These are phyloP conservation scores for Drosophila borborema DNA, from an alignment of 2,888 invertebrate species.

Conservation along the genomic window DNA sequence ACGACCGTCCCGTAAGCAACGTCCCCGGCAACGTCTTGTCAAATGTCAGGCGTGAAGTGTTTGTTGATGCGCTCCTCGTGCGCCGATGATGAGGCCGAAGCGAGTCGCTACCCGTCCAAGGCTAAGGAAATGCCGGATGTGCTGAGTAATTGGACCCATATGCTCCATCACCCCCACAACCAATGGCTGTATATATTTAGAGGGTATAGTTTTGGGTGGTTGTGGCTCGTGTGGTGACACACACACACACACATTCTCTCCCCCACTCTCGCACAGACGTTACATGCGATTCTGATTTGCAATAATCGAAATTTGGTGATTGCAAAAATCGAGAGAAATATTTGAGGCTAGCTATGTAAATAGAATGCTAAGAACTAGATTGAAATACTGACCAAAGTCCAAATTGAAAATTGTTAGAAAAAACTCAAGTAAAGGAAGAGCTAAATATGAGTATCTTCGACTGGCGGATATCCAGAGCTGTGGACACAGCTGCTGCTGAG, in stretches of 20 bases:
- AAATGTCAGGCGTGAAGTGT: slow-evolving; percentile 80
- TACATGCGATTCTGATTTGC: slow-evolving; percentile 7
- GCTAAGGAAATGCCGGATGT: slow-evolving; percentile 63
- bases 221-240: slow-evolving; percentile 32
- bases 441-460: background rate
- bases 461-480: background rate
- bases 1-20: background rate
- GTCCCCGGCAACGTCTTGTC: slow-evolving; percentile 56
- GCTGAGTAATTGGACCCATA: slow-evolving; percentile 79
- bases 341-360: slow-evolving; percentile 1
- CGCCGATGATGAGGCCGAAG: slow-evolving; percentile 23
- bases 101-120: slow-evolving; percentile 4
- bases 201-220: slow-evolving; percentile 21
- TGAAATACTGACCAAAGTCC: background rate
- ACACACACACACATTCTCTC: background rate
- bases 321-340: slow-evolving; percentile 2
- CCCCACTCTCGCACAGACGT: background rate
- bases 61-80: slow-evolving; percentile 70
- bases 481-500: background rate
- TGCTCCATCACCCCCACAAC: slow-evolving; percentile 40
- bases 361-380: background rate
- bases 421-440: background rate
- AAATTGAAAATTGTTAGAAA: background rate
- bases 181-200: background rate
- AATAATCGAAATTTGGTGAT: slow-evolving; percentile 4